Conservation (phyloP, 2,797 vertebrate genomes). For the Hydrolagus colliei region DNA sequence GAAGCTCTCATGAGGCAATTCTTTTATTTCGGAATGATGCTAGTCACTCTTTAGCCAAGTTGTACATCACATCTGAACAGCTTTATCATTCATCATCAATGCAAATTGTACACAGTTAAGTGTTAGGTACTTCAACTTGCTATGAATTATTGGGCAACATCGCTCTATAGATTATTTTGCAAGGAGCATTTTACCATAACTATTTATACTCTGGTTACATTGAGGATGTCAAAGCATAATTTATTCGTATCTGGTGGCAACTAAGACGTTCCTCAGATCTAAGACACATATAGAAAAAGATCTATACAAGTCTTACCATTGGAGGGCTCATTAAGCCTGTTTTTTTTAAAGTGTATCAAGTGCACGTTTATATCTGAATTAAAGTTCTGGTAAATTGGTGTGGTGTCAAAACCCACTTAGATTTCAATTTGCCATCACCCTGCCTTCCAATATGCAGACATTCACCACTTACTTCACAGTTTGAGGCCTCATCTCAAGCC, state of each 20-base stretch:
- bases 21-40: too few relatives aligned
- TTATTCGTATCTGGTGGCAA: neutral
- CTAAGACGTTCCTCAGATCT: neutral
- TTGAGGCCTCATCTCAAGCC: neutral
- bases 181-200: neutral
- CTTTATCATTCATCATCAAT: too few relatives aligned
- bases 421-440: neutral
- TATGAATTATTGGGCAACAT: neutral
- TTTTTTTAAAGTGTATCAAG: neutral
- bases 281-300: neutral
- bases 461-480: neutral
- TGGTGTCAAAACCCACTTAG: neutral
- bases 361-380: constrained; percentile 2
- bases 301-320: neutral
- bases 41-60: too few relatives aligned
- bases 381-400: neutral
- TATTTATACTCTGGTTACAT: neutral
- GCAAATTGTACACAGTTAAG: neutral
- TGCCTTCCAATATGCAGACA: neutral
- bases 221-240: neutral
- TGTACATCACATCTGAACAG: too few relatives aligned
- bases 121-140: neutral
- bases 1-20: too few relatives aligned
- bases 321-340: neutral
- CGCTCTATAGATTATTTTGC: too few relatives aligned